Evolutionary conservation across 2,888 invertebrate genomes (phyloP).

Genomic region (Leptinotarsa rubiginosa): DNA sequence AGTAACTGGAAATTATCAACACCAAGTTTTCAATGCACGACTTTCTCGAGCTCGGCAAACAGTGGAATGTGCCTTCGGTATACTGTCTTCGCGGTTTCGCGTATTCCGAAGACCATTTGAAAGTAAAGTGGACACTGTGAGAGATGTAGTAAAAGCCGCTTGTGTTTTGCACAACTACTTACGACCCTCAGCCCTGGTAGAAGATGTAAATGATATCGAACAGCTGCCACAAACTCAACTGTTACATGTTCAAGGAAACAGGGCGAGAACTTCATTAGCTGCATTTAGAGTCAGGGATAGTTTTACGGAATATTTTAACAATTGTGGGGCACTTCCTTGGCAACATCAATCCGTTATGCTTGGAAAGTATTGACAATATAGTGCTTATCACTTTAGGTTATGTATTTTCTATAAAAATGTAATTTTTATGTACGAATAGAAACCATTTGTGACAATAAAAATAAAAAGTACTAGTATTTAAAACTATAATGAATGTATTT

Average conservation of each 20-base stretch:
- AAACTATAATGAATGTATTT: not conserved
- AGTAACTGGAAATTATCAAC: slow-evolving; percentile 25
- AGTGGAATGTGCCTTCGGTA: slow-evolving; percentile 47
- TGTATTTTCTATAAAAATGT: no score
- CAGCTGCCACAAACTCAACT: slow-evolving; percentile 27
- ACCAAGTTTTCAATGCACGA: slow-evolving; percentile 40
- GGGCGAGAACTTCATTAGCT: not conserved
- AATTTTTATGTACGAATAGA: no score
- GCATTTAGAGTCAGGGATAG: slow-evolving; percentile 16
- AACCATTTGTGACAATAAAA: no score
- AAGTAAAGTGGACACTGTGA: slow-evolving; percentile 41
- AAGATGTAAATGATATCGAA: slow-evolving; percentile 5
- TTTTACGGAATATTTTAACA: slow-evolving; percentile 16
- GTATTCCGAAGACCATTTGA: slow-evolving; percentile 42
- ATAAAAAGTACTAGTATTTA: no score
- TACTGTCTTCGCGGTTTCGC: slow-evolving; percentile 35
- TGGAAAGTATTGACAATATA: slow-evolving; percentile 6
- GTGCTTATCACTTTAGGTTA: no score
- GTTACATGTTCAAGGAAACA: slow-evolving; percentile 11
- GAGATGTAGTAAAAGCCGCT: slow-evolving; percentile 38
- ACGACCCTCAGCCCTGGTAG: not conserved
- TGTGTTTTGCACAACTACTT: slow-evolving; percentile 50
- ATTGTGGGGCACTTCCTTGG: slow-evolving; percentile 10
- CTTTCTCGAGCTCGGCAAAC: slow-evolving; percentile 33
- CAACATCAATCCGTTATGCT: slow-evolving; percentile 14